Evolutionary conservation across 1,140 invertebrate genomes (phyloP).

Genomic region (Drosophila navojoa): DNA sequence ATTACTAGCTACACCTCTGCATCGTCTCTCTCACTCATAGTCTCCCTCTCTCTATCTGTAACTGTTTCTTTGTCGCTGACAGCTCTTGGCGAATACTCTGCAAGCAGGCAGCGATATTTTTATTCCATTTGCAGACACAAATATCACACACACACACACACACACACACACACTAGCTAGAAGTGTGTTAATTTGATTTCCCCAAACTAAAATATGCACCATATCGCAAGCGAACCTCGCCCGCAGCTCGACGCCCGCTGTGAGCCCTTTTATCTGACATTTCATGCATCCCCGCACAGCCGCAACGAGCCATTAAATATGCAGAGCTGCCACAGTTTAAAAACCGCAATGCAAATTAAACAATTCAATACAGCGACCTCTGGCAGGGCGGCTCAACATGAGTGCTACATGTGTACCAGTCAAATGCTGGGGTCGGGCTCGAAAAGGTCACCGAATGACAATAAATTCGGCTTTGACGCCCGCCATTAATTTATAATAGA

Average conservation of each 20-base stretch:
- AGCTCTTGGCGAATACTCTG: constrained; percentile 14
- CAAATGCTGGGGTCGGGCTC: too few species aligned
- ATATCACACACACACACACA: neutral
- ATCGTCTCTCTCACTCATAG: neutral
- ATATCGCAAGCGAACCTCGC: neutral
- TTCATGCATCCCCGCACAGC: constrained; percentile 34
- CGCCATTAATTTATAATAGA: too few species aligned
- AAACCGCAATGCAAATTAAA: constrained; percentile 37
- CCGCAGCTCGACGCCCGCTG: neutral
- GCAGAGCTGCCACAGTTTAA: constrained; percentile 39
- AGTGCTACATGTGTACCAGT: too few species aligned
- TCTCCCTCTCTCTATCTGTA: neutral
- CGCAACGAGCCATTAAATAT: constrained; percentile 43
- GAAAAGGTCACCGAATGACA: too few species aligned
- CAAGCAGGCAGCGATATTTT: constrained; percentile 24
- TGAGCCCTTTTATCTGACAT: constrained; percentile 18
- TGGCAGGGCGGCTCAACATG: neutral
- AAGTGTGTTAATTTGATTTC: constrained; percentile 36
- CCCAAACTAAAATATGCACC: constrained; percentile 23
- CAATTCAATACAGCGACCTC: constrained; percentile 20
- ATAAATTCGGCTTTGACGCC: too few species aligned
- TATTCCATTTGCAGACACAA: constrained; percentile 14
- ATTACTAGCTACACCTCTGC: neutral
- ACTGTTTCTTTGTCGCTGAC: constrained; percentile 1
- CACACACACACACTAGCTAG: neutral